Evolutionary conservation across 1,140 invertebrate genomes (phyloP), one percentile per base, ranked within the genome.

Genomic region (Apis cerana): DNA sequence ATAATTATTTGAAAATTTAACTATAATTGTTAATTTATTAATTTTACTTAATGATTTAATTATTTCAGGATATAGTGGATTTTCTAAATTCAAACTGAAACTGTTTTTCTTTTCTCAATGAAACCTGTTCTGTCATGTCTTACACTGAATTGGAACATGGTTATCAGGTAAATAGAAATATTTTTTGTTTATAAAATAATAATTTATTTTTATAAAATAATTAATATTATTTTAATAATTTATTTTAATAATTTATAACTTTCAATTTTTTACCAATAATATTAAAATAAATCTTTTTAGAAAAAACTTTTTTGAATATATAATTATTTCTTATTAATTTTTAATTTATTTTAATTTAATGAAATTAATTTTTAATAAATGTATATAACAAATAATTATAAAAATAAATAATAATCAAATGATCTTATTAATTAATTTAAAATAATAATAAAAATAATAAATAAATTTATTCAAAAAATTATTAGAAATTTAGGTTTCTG

Each of bases 141-240:
- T 98, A 98, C 94, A 97, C 97, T 91, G 97, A 98, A 95, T 93
- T 98, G 89, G 97, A 98, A 95, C 97, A 97, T 95, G 97, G 97
- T 79, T 98, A 98, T 95, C 97, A 97, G 95, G 97, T 93, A 91
- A 91, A 71, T 50, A 33, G 2, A 50, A 12, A 62, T 75, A 27
- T 4, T 48, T 27, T 17, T 52, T 43, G 4, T 17, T 52, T 27
- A 27, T 27, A 27, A 27, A 27, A 27, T 27, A 27, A 27, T 27
- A 27, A 27, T 27, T 27, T 17, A 15, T 71, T n/a, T 13, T 2
- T 33, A 17, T 15, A 23, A 23, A 10, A 68, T 1, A 56, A n/a
- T 2, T 27, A 62, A 62, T 1, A 48, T 67, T n/a, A 21, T 13
- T 12, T 43, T n/a, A n/a, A n/a, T n/a, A n/a, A n/a, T n/a, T n/a